phyloP scores from a whole-genome alignment of 2,888 invertebrate genomes.

The Tetragnatha montana region DNA sequence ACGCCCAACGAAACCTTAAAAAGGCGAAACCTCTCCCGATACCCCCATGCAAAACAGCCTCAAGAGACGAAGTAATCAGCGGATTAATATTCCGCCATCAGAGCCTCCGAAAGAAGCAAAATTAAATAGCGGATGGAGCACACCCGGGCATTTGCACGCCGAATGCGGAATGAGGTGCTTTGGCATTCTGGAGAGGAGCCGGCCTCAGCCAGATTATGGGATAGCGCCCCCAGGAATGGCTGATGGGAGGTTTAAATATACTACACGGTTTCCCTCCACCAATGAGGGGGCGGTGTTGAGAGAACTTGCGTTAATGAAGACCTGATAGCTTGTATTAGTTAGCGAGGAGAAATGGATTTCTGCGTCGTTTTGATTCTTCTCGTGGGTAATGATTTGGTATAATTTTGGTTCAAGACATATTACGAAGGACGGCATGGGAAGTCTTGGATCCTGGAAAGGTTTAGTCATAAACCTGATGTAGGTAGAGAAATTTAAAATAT shows the following conservation, averaged over 20 bases:
- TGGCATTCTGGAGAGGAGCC: constrained; percentile 12
- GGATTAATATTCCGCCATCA: constrained; percentile 46
- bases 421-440: too few relatives aligned
- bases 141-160: constrained; percentile 29
- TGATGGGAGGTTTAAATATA: not conserved
- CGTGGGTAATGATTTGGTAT: too few relatives aligned
- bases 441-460: too few relatives aligned
- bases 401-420: too few relatives aligned
- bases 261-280: too few relatives aligned
- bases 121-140: constrained; percentile 3
- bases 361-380: too few relatives aligned
- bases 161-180: constrained; percentile 46
- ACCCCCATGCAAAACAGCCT: not conserved
- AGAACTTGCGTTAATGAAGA: too few relatives aligned
- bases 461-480: too few relatives aligned
- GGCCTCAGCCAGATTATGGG: constrained; percentile 32
- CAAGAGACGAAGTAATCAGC: constrained; percentile 6
- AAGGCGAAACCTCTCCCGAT: not conserved
- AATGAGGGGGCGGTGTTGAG: too few relatives aligned
- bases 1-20: not conserved
- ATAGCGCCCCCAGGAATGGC: not conserved
- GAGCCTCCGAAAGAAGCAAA: not conserved
- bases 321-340: too few relatives aligned
- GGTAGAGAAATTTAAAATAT: too few relatives aligned
- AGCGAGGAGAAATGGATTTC: too few relatives aligned